Base-by-base conservation (phyloP, 2,797 vertebrate genomes). In the Danio choprae region DNA sequence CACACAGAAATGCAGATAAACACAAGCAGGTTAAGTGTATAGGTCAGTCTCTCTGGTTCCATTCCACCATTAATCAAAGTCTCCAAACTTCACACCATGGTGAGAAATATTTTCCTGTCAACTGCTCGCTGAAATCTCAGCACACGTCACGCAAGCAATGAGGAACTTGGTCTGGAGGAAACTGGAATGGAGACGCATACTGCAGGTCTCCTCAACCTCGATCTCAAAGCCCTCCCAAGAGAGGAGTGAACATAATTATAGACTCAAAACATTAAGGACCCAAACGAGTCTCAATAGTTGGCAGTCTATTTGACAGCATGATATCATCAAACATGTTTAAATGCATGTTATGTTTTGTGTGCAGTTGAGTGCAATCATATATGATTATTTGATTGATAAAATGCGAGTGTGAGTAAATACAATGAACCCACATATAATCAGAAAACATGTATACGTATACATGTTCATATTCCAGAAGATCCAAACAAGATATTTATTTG, bases 71-170 rank as follows among this genome's bases (percentile, higher is more conserved):
- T 64, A 72, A 60, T 78, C 68, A 72, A 46, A 36, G 18, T 73
- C 55, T 60, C 40, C 36, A 74, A 79, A 58, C 48, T 50, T 77
- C 58, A 77, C 81, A 74, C 68, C 81, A 80, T 65, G 51, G 81
- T 78, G 77, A 82, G 18, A 82, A 80, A 77, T 77, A 56, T 44
- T 53, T 82, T 40, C 67, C 62, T 80, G 43, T 68, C 48, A 59
- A 77, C 80, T 46, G 15, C 46, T 58, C 56, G 10, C 70, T 20
- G 22, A 6, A n/a, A 72, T 73, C 53, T 43, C 20, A 64, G 43
- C 40, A 63, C 16, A 75, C 7, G 5, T 72, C 50, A 65, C 38
- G 40, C 56, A 69, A 80, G 59, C 40, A 18, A 73, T 2, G 40
- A 56, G 60, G 59, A 73, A 55, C 75, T 58, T 59, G 16, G 53